These are phyloP conservation scores for Catamblyrhynchus diadema DNA, from an alignment of 2,797 vertebrate species.

Conservation along the genomic window DNA sequence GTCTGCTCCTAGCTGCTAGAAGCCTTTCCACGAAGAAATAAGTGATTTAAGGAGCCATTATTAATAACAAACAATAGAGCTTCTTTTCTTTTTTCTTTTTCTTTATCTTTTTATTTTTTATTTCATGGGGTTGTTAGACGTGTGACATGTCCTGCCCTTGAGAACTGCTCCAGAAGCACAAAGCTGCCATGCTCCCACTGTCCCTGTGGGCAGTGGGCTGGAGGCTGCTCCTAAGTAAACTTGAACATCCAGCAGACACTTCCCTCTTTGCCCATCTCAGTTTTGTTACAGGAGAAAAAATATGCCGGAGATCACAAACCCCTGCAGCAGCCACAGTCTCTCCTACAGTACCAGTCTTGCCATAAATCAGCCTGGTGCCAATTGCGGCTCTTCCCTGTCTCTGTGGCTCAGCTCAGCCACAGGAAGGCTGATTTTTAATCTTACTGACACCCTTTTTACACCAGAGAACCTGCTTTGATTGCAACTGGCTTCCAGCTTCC, in stretches of 20 bases:
- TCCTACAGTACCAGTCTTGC: fast-evolving
- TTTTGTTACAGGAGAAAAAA: background rate
- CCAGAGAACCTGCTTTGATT: background rate
- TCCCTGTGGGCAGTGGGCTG: background rate
- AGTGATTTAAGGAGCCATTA: background rate
- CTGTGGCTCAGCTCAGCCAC: background rate
- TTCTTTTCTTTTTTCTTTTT: too few species aligned
- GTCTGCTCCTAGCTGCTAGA: background rate
- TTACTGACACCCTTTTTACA: background rate
- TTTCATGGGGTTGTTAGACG: background rate
- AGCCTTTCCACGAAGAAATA: background rate
- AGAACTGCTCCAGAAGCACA: background rate
- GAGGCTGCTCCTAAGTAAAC: background rate
- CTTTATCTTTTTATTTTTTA: background rate
- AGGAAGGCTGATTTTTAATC: background rate
- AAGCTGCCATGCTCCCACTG: background rate
- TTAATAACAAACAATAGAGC: background rate
- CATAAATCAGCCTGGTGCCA: fast-evolving
- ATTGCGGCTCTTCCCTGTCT: fast-evolving
- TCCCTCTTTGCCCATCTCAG: background rate
- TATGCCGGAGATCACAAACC: background rate
- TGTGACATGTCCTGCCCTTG: background rate
- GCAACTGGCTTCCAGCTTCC: background rate
- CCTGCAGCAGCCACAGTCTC: background rate
- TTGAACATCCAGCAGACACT: background rate